Base-by-base conservation (phyloP, 2,888 invertebrate species). In the Icerya purchasi region DNA sequence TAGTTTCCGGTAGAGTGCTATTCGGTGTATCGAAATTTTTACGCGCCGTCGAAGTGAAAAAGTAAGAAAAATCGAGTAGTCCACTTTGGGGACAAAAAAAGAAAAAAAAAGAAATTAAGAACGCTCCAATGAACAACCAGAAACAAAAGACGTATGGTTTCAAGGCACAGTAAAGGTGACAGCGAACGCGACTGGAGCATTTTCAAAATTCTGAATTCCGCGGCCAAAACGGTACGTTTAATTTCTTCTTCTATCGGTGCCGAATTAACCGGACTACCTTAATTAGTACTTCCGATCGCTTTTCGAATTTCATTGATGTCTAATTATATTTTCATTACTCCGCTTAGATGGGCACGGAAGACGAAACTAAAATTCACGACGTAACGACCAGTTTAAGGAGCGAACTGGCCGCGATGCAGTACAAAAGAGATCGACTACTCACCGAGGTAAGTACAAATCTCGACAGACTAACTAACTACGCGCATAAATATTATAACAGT, bases 331-430 rank as follows among this genome's bases (percentile, higher is more conserved):
- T 36, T 8, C 36, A 36, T 8, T 36, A 36, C 36, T 14, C 8
- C 14, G 36, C 36, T 36, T 65, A 77, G 76, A 66, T 77, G 77
- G 68, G 74, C 73, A 64, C 73, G 74, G 18, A 72, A n/a, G 69
- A 70, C 20, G 69, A 70, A 62, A 68, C 68, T 69, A 71, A 70
- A 67, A 68, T 69, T 62, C 77, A 81, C 68, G 87, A 87, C 70
- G 72, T 85, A 65, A 77, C 84, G 24, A 86, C 86, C 50, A 77
- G 83, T 10, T 73, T 89, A 62, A 78, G 86, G 65, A 88, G 88
- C 72, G 89, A 89, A 71, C 73, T 89, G 65, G 89, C 89, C 20
- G 88, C 82, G 2, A 74, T 87, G 55, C 86, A 86, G 68, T 89
- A 86, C 70, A 88, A 88, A 72, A 77, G 85, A 62, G 88, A 89